These are phyloP conservation scores for Drosophila parthenogenetica DNA, from an alignment of 2,888 invertebrate species.

Conservation along the genomic window DNA sequence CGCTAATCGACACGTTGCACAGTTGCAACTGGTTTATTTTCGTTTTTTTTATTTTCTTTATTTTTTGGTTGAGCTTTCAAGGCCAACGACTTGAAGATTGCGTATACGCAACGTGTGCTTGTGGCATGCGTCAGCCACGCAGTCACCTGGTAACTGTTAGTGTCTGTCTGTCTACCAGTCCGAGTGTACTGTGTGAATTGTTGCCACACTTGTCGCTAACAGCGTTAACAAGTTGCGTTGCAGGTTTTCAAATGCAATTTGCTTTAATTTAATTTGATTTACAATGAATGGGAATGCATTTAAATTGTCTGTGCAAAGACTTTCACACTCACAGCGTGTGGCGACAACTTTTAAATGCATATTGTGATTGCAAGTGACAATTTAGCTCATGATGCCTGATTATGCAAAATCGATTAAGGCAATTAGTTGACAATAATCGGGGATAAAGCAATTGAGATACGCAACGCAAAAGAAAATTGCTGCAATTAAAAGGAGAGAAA, in stretches of 20 bases:
- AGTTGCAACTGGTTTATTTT: slow-evolving; percentile 65
- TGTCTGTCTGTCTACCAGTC: neutral
- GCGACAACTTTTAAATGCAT: slow-evolving; percentile 44
- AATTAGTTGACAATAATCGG: slow-evolving; percentile 46
- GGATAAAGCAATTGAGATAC: slow-evolving; percentile 21
- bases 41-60: neutral
- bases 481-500: slow-evolving; percentile 22
- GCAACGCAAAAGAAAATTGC: slow-evolving; percentile 9
- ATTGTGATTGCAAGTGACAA: slow-evolving; percentile 52
- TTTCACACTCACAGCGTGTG: slow-evolving; percentile 57
- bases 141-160: slow-evolving; percentile 27
- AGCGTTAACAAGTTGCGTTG: slow-evolving; percentile 59
- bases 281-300: slow-evolving; percentile 38
- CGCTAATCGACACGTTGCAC: slow-evolving; percentile 57
- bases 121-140: slow-evolving; percentile 45
- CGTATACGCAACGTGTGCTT: slow-evolving; percentile 69
- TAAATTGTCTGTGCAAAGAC: slow-evolving; percentile 44
- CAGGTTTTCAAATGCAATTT: slow-evolving; percentile 46
- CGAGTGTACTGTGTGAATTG: slow-evolving; percentile 17
- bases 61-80: slow-evolving; percentile 42
- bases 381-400: slow-evolving; percentile 39
- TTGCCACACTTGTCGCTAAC: slow-evolving; percentile 64
- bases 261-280: slow-evolving; percentile 46
- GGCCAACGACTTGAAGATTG: slow-evolving; percentile 58
- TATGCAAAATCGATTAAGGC: slow-evolving; percentile 62